phyloP scores from a whole-genome alignment of 1,140 invertebrate species.

The Drosophila bifasciata region DNA sequence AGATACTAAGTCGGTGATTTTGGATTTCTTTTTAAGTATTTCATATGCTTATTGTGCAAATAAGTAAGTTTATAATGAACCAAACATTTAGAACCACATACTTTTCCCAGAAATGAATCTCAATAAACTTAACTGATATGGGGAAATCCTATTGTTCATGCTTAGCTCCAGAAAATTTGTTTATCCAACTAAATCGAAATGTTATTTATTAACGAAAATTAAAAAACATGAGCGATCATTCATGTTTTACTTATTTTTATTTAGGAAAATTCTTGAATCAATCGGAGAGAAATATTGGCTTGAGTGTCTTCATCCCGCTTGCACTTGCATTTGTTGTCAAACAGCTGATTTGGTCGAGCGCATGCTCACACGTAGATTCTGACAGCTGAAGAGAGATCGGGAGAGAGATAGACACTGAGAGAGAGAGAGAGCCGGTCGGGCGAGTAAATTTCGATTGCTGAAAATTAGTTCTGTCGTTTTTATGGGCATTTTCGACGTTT shows the following conservation, averaged over 20 bases:
- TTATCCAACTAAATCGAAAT: slow-evolving; percentile 20
- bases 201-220: slow-evolving; percentile 21
- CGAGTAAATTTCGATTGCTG: slow-evolving; percentile 20
- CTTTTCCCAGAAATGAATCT: too few relatives aligned
- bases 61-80: too few relatives aligned
- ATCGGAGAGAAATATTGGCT: slow-evolving; percentile 20
- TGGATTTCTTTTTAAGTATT: too few relatives aligned
- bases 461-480: slow-evolving; percentile 21
- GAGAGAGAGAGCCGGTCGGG: background rate
- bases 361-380: slow-evolving; percentile 48
- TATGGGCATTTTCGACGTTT: slow-evolving; percentile 25
- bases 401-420: slow-evolving; percentile 1
- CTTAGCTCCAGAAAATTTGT: slow-evolving; percentile 12
- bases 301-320: slow-evolving; percentile 42
- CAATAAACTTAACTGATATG: slow-evolving; percentile 3
- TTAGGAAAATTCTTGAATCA: slow-evolving; percentile 8
- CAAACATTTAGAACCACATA: too few relatives aligned
- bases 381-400: slow-evolving; percentile 42
- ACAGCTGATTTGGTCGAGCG: slow-evolving; percentile 53
- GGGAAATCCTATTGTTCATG: background rate
- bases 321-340: slow-evolving; percentile 68
- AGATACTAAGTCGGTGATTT: too few relatives aligned
- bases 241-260: slow-evolving; percentile 10
- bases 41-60: too few relatives aligned
- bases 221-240: slow-evolving; percentile 34